phyloP scores from a whole-genome alignment of 2,113 vertebrate genomes.

The Mugil cephalus region DNA sequence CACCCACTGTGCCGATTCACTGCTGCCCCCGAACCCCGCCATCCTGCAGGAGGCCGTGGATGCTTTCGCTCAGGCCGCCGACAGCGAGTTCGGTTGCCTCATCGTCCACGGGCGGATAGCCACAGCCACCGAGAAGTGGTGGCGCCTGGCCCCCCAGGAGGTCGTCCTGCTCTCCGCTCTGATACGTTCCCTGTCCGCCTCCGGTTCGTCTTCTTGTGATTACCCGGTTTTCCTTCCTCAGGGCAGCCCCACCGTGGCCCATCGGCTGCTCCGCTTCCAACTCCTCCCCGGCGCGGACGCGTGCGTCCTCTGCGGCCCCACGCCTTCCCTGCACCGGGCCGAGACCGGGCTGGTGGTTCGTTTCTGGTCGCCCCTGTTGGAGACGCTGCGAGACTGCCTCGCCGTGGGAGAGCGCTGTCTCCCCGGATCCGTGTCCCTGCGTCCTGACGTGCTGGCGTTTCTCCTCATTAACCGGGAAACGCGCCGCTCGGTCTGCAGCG shows the following conservation, averaged over 20 bases:
- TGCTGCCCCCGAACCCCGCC: slow-evolving; percentile 79
- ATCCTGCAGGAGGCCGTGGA: slow-evolving; percentile 87
- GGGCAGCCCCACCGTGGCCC: slow-evolving; percentile 91
- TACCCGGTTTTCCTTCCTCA: slow-evolving; percentile 92
- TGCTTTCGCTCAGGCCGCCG: slow-evolving; percentile 83
- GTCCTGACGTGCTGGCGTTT: slow-evolving; percentile 85
- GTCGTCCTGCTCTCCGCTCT: slow-evolving; percentile 88
- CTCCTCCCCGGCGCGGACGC: slow-evolving; percentile 88
- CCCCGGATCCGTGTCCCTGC: slow-evolving; percentile 79
- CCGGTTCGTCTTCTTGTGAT: slow-evolving; percentile 86
- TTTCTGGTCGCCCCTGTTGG: slow-evolving; percentile 89
- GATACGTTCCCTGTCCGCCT: slow-evolving; percentile 81
- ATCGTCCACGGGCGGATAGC: slow-evolving; percentile 83
- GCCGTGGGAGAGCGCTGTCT: slow-evolving; percentile 80
- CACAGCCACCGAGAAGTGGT: slow-evolving; percentile 91
- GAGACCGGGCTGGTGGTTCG: slow-evolving; percentile 83
- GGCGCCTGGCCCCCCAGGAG: slow-evolving; percentile 89
- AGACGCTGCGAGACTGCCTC: slow-evolving; percentile 84
- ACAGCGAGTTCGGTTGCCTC: slow-evolving; percentile 89
- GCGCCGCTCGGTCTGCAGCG: slow-evolving; percentile 85
- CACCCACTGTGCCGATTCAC: slow-evolving; percentile 90
- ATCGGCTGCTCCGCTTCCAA: slow-evolving; percentile 89
- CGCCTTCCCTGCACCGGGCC: slow-evolving; percentile 84
- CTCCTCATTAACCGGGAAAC: slow-evolving; percentile 89
- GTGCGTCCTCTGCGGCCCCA: slow-evolving; percentile 90